Evolutionary conservation across 2,888 invertebrate species (phyloP), one percentile per base, ranked within the genome.

Genomic region (Clunio marinus): DNA sequence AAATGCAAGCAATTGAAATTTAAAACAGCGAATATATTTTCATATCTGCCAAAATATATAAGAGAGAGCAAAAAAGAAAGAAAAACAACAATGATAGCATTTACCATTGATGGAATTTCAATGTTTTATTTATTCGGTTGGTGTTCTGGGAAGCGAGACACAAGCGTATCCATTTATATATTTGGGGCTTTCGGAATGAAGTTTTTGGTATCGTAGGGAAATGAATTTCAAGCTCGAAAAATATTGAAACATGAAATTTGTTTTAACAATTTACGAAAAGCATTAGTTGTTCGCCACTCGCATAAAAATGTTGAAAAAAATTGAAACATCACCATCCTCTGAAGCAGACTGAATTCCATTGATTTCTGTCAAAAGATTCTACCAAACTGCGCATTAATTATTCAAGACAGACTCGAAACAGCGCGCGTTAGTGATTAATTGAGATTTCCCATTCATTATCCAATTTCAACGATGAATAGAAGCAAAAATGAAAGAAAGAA

Each of bases 381-480:
- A 51, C 51, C 2, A 32, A 41, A 41, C 41, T 15, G 41, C 2
- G 51, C 51, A 51, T 51, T 51, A 51, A 51, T 51, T 51, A 51
- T 51, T 51, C 51, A 51, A 4, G 51, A 51, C 51, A 51, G 51
- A 22, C 51, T 51, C 51, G 4, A 22, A 51, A 27, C 25, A 57
- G 37, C 45, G 24, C 17, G 28, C 27, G 25, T 25, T 25, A 20
- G 46, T 63, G 63, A 63, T 63, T 63, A 63, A 63, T 63, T 63
- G 63, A 24, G 46, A 63, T 63, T 63, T 63, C 28, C 63, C 28
- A 46, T 63, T 63, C 63, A 46, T 45, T 63, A 63, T 63, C 46
- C 63, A 63, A 45, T 63, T 63, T 63, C 63, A 63, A 25, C 20
- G 37, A 27, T n/a, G n/a, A 51, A 51, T 3, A 32, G 17, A 13